A percentile compares a stretch with the other conserved stretches of the same genome.
Conservation (phyloP, 2,888 invertebrate genomes). For the Macroteleia sp. region DNA sequence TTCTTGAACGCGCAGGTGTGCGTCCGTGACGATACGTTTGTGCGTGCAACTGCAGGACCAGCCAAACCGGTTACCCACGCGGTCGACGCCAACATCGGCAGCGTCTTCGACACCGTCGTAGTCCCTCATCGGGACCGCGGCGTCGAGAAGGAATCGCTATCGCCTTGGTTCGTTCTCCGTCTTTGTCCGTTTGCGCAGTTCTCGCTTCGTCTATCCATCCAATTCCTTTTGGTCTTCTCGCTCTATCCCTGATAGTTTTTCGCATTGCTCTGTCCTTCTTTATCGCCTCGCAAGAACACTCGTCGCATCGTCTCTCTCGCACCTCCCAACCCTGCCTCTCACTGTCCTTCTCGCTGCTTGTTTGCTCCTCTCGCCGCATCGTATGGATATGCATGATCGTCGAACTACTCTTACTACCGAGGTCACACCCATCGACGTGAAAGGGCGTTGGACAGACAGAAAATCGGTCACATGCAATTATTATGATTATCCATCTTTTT, state of each 20-base stretch:
- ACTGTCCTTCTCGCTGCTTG: constrained; percentile 43
- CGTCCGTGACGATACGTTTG: constrained; percentile 68
- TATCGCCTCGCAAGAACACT: constrained; percentile 9
- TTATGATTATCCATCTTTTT: constrained; percentile 52
- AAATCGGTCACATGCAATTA: constrained; percentile 65
- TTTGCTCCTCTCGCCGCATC: constrained; percentile 67
- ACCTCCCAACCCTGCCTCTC: not conserved
- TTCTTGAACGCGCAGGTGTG: constrained; percentile 64
- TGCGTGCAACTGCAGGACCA: constrained; percentile 79
- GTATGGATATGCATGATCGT: constrained; percentile 75
- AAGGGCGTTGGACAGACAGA: constrained; percentile 71
- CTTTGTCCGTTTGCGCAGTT: constrained; percentile 26
- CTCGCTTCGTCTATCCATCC: constrained; percentile 47
- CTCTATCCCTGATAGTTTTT: constrained; percentile 9
- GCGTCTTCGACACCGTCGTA: constrained; percentile 72
- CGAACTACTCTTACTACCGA: constrained; percentile 73
- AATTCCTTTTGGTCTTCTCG: constrained; percentile 30
- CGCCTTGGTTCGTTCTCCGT: constrained; percentile 58
- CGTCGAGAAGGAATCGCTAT: constrained; percentile 73
- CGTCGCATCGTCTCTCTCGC: constrained; percentile 18
- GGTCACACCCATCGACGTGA: constrained; percentile 76
- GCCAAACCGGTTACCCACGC: constrained; percentile 83
- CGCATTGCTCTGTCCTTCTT: constrained; percentile 12
- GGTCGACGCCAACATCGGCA: constrained; percentile 67
- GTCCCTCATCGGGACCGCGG: constrained; percentile 69